Base-by-base conservation (phyloP, 2,113 vertebrate species). In the Tylochromis polylepis region DNA sequence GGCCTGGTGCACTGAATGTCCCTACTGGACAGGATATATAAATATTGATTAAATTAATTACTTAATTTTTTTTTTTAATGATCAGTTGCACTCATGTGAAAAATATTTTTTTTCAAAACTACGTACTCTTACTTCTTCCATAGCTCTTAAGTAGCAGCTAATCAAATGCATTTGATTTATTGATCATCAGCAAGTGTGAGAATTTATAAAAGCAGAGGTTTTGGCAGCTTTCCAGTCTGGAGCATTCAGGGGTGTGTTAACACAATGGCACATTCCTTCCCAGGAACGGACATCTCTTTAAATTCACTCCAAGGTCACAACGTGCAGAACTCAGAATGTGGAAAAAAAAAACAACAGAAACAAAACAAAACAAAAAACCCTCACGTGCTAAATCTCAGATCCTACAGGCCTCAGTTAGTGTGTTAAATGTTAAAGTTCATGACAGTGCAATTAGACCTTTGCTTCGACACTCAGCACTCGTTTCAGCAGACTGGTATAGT, bases 331-430 rank as follows among this genome's bases (percentile, higher is more conserved):
- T 38, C 60, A 8, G 60, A 59, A 59, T 29, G 8, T 31, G 58
- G n/a, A n/a, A 31, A 59, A 60, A 60, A 14, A 9, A 2, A 0
- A 0, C 1, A 49, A 16, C 15, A 5, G n/a, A n/a, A n/a, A 5
- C 12, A 29, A 41, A 67, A 67, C 20, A 41, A 67, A 67, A 67
- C 4, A 70, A 70, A 70, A 46, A 18, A 4, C 38, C 14, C 60
- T 38, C 65, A 72, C 8, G 38, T 43, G 5, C 14, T 27, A 72
- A 24, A 72, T 46, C 62, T 24, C n/a, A 9, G 38, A 43, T 43
- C 24, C 65, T 24, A 10, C 22, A 0, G 36, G n/a, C 65, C 38
- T 72, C 38, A 4, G 38, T 43, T 70, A 0, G 10, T 2, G 9
- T 43, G 36, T 24, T 67, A 41, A 22, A 67, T 67, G 62, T 70